A percentile compares a stretch with the other conserved stretches of the same genome.
phyloP scores from a whole-genome alignment of 2,113 vertebrate species.

The Pluvialis apricaria region DNA sequence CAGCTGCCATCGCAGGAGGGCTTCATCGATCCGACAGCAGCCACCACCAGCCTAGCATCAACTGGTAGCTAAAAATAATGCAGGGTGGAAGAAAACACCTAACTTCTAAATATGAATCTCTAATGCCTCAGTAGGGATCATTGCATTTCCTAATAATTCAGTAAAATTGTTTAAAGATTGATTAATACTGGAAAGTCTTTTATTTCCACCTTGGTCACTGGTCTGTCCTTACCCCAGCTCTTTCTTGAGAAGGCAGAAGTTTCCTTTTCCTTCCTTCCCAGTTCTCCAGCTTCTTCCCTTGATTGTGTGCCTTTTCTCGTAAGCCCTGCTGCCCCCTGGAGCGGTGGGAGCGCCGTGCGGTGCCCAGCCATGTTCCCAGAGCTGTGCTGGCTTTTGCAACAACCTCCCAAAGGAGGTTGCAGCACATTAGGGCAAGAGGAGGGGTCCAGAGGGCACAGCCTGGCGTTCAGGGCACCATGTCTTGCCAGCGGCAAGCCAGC shows the following conservation, averaged over 20 bases:
- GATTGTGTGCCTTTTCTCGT: not conserved
- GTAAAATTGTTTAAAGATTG: slow-evolving; percentile 22
- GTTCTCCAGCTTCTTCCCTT: not conserved
- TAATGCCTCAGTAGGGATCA: slow-evolving; percentile 32
- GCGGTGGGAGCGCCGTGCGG: not conserved
- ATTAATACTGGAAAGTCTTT: slow-evolving; percentile 52
- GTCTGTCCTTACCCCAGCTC: not conserved
- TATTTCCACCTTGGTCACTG: not conserved
- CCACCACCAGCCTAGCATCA: not conserved
- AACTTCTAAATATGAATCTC: slow-evolving; percentile 53
- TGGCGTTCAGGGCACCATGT: not conserved
- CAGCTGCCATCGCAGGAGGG: not conserved
- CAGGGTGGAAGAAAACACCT: not conserved
- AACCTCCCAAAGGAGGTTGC: not conserved
- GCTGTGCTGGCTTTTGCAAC: not conserved
- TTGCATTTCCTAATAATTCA: slow-evolving; percentile 48
- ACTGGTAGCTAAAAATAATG: not conserved
- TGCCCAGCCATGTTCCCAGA: fast-evolving
- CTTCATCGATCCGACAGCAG: not conserved
- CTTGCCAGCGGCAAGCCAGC: not conserved
- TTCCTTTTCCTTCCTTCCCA: not conserved
- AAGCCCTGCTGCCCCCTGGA: not conserved
- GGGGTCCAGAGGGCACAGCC: not conserved
- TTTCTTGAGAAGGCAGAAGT: not conserved
- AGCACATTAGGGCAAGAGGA: fast-evolving